Conservation (phyloP, 2,888 invertebrate genomes). For the Pyralis farinalis region DNA sequence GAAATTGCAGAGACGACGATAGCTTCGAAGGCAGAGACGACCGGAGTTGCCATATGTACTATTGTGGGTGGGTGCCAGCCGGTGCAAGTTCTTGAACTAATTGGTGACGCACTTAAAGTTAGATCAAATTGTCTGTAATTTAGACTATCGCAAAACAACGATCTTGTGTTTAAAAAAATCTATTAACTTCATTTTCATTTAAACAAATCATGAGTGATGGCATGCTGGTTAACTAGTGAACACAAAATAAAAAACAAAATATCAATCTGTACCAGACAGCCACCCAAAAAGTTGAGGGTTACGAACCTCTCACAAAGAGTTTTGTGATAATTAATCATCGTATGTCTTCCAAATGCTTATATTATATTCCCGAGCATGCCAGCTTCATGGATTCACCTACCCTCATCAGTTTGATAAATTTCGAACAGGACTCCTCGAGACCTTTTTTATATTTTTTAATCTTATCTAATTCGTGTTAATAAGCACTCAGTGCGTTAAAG, state of each 20-base stretch:
- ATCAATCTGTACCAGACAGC: conserved; percentile 10
- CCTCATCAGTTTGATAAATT: conserved; percentile 15
- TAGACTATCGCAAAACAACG: too few species aligned
- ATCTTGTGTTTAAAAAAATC: too few species aligned
- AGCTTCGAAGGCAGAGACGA: too few species aligned
- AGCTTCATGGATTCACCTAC: neutral
- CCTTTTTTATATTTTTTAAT: neutral
- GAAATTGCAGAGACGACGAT: too few species aligned
- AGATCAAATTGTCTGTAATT: too few species aligned
- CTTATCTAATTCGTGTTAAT: neutral
- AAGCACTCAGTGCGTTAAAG: neutral
- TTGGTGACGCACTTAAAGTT: too few species aligned
- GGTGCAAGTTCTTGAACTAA: too few species aligned
- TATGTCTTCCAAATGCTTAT: conserved; percentile 27
- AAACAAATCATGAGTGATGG: neutral
- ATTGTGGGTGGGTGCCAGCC: too few species aligned
- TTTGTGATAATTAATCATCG: conserved; percentile 40
- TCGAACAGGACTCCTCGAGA: neutral
- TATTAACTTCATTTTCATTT: too few species aligned
- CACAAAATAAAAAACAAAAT: conserved; percentile 19
- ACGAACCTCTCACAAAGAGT: conserved; percentile 16
- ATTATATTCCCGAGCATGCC: neutral
- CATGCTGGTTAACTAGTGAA: neutral
- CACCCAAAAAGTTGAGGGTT: neutral
- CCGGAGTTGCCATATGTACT: too few species aligned